Evolutionary conservation across 2,888 invertebrate species (phyloP).

Genomic region (Colletes collaris): DNA sequence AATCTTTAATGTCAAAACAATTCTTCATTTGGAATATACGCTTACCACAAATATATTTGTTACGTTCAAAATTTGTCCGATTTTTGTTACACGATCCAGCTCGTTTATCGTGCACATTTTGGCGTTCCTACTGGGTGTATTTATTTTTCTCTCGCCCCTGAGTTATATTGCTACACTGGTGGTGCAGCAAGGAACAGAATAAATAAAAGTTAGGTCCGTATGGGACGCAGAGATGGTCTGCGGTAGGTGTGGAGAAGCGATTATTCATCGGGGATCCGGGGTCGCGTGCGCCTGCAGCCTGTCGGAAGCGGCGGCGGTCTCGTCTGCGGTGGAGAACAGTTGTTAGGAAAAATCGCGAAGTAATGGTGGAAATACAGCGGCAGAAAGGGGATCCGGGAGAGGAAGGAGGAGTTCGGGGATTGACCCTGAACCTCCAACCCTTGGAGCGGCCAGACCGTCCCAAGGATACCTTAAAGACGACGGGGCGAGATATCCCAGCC

Average conservation of each 20-base stretch:
- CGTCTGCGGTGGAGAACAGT: constrained; percentile 11
- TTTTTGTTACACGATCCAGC: no score
- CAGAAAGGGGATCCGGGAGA: constrained; percentile 18
- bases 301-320: constrained; percentile 7
- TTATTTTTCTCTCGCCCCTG: no score
- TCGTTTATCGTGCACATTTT: no score
- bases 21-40: no score
- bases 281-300: constrained; percentile 6
- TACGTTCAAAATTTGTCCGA: no score
- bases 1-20: no score
- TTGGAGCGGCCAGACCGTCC: constrained; percentile 30
- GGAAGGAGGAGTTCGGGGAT: constrained; percentile 41
- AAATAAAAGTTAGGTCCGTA: no score
- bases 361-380: constrained; percentile 30
- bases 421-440: constrained; percentile 57
- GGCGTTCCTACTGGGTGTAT: no score
- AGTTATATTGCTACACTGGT: no score
- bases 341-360: constrained; percentile 35
- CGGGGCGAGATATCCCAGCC: constrained; percentile 20
- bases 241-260: neutral
- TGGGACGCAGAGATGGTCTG: no score
- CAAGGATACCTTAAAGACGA: constrained; percentile 60
- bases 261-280: constrained; percentile 10
- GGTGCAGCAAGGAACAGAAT: no score
- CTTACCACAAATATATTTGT: no score